phyloP scores from a whole-genome alignment of 2,113 vertebrate genomes.

The Larimichthys crocea region DNA sequence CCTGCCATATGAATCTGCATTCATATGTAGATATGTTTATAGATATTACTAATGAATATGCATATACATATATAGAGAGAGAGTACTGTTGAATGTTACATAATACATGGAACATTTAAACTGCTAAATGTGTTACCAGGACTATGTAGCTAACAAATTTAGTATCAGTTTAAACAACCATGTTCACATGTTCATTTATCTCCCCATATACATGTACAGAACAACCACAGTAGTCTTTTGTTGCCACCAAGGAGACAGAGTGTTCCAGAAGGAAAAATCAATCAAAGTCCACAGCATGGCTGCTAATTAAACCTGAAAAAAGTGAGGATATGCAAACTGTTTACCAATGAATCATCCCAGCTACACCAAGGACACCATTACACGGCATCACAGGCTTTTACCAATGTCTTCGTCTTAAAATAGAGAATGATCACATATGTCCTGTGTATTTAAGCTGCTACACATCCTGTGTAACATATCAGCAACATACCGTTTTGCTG shows the following conservation, averaged over 20 bases:
- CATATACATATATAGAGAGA: not conserved
- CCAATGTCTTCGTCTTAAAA: constrained; percentile 22
- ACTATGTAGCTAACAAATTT: not conserved
- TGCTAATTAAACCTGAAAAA: constrained; percentile 72
- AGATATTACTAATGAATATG: too few relatives aligned
- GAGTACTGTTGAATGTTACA: not conserved
- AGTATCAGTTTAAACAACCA: constrained; percentile 16
- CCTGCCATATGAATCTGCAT: too few relatives aligned
- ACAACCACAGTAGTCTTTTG: constrained; percentile 21
- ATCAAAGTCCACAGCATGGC: constrained; percentile 60
- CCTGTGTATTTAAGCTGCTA: not conserved
- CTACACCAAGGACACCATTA: constrained; percentile 38
- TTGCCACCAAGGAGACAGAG: constrained; percentile 41
- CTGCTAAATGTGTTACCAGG: not conserved
- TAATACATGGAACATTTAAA: not conserved
- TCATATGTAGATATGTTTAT: too few relatives aligned
- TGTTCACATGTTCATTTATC: constrained; percentile 36
- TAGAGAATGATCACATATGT: constrained; percentile 17
- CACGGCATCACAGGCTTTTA: constrained; percentile 15
- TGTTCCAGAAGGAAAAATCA: constrained; percentile 57
- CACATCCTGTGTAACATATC: constrained; percentile 23
- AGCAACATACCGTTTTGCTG: constrained; percentile 12
- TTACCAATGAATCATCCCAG: constrained; percentile 54
- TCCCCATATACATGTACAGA: constrained; percentile 24
- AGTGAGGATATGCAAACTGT: constrained; percentile 58